Percentiles rank a stretch among this genome's conserved stretches.
These are phyloP conservation scores for Syritta pipiens DNA, from an alignment of 2,888 invertebrate species.

Conservation along the genomic window DNA sequence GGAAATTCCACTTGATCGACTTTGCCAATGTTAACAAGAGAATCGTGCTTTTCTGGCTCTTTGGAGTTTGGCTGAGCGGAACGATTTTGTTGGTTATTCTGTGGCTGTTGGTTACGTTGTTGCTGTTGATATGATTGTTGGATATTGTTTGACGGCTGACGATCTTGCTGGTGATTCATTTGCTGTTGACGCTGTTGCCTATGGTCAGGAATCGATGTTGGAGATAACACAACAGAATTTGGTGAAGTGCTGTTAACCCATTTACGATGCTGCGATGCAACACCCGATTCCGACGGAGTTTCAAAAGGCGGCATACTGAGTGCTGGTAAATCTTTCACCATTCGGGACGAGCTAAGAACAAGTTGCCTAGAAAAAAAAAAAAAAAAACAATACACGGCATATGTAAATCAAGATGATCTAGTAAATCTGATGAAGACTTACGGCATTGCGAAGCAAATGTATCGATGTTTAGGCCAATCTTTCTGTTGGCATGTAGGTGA, in stretches of 20 bases:
- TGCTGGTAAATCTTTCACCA: conserved; percentile 10
- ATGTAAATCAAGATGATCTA: neutral
- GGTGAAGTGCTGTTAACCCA: no score
- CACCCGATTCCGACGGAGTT: neutral
- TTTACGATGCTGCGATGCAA: conserved; percentile 8
- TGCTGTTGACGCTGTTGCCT: neutral
- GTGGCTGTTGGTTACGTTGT: neutral
- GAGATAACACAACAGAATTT: no score
- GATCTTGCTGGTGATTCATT: neutral
- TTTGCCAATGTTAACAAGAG: conserved; percentile 3
- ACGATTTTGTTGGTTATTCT: neutral
- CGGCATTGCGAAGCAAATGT: conserved; percentile 72
- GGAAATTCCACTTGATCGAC: conserved; percentile 41
- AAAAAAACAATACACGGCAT: neutral
- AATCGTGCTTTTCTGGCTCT: neutral
- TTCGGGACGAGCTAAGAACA: conserved; percentile 13
- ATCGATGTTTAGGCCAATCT: conserved; percentile 72
- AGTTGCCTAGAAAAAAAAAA: conserved; percentile 6
- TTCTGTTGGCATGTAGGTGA: conserved; percentile 70
- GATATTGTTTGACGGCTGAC: neutral
- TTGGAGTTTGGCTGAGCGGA: neutral
- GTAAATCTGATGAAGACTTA: conserved; percentile 38
- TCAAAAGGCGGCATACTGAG: neutral
- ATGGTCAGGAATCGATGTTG: neutral
- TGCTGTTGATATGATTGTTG: conserved; percentile 1